These are phyloP conservation scores for Hololepta plana DNA, from an alignment of 2,888 invertebrate species.

Conservation along the genomic window DNA sequence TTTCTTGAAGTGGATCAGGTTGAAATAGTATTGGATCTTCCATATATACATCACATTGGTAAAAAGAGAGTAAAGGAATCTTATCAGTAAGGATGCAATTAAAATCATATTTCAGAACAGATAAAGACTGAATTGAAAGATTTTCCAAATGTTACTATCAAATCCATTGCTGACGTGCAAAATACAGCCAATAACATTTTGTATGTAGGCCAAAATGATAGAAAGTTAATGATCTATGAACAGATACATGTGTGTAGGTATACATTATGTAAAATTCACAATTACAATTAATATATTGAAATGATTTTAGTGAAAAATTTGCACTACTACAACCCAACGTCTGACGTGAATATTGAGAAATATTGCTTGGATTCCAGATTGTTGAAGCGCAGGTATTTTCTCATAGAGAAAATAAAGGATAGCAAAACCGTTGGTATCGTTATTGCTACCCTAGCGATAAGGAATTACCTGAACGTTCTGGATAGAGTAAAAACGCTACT, in stretches of 20 bases:
- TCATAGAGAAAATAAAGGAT: slow-evolving; percentile 85
- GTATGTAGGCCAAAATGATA: slow-evolving; percentile 33
- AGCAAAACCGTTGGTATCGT: slow-evolving; percentile 73
- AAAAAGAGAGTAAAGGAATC: too few species aligned
- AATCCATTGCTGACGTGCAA: slow-evolving; percentile 1
- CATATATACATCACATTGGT: slow-evolving; percentile 45
- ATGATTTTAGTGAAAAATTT: slow-evolving; percentile 34
- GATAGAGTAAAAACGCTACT: slow-evolving; percentile 55
- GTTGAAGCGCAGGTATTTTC: slow-evolving; percentile 62
- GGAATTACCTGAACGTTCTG: slow-evolving; percentile 58
- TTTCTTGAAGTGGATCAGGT: slow-evolving; percentile 21
- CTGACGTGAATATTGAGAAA: slow-evolving; percentile 19
- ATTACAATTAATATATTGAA: background rate
- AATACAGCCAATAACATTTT: too few species aligned
- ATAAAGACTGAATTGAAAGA: too few species aligned
- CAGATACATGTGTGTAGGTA: slow-evolving; percentile 20
- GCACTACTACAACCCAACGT: slow-evolving; percentile 33
- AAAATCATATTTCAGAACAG: too few species aligned
- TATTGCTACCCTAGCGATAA: slow-evolving; percentile 77
- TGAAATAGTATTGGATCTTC: slow-evolving; percentile 49
- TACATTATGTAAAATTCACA: slow-evolving; percentile 2
- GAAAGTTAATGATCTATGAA: slow-evolving; percentile 32
- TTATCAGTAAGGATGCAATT: too few species aligned
- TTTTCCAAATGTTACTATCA: slow-evolving; percentile 32
- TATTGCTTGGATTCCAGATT: slow-evolving; percentile 33